Percentiles rank a stretch among this genome's conserved stretches.
Evolutionary conservation across 1,140 invertebrate species (phyloP).

Genomic region (Tetramorium simillimum): DNA sequence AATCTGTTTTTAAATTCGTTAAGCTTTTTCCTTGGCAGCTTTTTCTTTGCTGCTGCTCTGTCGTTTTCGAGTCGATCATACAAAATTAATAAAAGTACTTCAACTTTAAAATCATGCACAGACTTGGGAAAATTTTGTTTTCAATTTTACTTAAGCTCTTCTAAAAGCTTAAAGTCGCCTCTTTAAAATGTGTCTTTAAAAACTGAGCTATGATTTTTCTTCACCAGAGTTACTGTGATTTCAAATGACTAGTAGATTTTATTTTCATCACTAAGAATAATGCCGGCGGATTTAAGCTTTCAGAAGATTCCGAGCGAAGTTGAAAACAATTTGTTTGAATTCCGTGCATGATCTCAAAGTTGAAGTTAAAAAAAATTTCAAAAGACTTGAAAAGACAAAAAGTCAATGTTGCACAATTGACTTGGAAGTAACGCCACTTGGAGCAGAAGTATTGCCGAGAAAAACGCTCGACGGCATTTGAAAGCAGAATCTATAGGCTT

Average conservation of each 20-base stretch:
- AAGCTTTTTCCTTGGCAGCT: background rate
- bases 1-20: background rate
- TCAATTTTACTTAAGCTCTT: conserved; percentile 2
- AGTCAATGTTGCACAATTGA: conserved; percentile 10
- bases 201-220: conserved; percentile 1
- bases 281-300: background rate
- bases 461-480: background rate
- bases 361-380: conserved; percentile 6
- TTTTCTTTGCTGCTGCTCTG: background rate
- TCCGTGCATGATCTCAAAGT: background rate
- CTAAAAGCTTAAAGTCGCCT: background rate
- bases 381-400: background rate
- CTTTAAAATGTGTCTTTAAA: background rate
- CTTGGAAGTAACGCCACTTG: conserved; percentile 26
- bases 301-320: background rate
- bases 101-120: background rate
- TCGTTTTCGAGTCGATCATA: conserved; percentile 1
- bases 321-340: conserved; percentile 26
- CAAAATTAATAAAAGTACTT: conserved; percentile 18
- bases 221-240: background rate
- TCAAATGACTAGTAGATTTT: background rate
- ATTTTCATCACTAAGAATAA: background rate
- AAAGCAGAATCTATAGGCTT: conserved; percentile 13
- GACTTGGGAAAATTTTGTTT: conserved; percentile 15
- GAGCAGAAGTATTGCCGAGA: conserved; percentile 9